These are phyloP conservation scores for Propithecus perrieri DNA, from an alignment of 2,797 vertebrate species.

Conservation along the genomic window DNA sequence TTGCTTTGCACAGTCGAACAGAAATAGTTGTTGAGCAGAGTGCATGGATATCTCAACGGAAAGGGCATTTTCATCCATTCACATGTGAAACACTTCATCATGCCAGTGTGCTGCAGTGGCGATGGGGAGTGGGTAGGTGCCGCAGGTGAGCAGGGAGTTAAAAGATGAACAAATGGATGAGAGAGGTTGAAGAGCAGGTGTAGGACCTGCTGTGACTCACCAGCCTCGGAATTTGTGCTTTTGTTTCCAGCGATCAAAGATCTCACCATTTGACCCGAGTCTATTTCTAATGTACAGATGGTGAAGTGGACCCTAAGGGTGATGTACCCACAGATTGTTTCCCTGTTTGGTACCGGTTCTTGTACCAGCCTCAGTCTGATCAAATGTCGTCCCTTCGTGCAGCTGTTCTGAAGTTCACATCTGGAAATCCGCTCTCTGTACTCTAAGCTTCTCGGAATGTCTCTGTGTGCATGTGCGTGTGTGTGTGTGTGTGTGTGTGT, in stretches of 20 bases:
- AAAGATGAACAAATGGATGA: neutral
- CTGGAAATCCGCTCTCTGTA: neutral
- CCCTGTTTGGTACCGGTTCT: neutral
- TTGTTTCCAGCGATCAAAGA: neutral
- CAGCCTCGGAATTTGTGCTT: neutral
- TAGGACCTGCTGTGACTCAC: rapidly evolving
- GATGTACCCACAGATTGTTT: rapidly evolving
- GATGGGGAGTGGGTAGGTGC: rapidly evolving
- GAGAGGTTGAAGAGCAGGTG: no score
- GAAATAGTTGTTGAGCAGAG: neutral
- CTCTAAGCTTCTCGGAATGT: neutral
- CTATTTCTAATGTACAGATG: neutral
- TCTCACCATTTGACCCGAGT: neutral
- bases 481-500: rapidly evolving
- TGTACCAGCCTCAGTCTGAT: rapidly evolving
- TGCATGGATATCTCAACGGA: neutral
- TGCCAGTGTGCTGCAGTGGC: rapidly evolving
- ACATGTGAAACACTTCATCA: no score
- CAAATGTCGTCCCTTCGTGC: neutral
- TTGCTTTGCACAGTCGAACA: neutral
- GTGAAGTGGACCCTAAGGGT: neutral
- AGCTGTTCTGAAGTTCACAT: neutral
- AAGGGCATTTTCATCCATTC: neutral
- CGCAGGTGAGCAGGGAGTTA: rapidly evolving
- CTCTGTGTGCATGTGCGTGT: neutral